These are phyloP conservation scores for Plagodis dolabraria DNA, from an alignment of 2,888 invertebrate genomes.

Conservation along the genomic window DNA sequence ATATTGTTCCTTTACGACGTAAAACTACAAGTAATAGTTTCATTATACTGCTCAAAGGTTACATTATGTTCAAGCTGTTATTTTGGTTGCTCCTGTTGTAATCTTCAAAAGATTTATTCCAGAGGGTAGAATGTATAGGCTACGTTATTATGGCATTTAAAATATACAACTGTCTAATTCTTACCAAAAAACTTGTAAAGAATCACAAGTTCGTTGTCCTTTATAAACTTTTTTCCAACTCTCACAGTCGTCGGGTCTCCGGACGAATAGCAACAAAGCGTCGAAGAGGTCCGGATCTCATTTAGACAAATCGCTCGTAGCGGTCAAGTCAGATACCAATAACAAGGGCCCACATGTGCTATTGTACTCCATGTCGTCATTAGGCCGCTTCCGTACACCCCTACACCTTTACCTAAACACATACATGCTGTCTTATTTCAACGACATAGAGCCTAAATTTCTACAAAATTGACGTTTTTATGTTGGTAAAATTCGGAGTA, in stretches of 20 bases:
- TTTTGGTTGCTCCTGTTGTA: too few relatives aligned
- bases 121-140: too few relatives aligned
- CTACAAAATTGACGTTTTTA: slow-evolving; percentile 35
- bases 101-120: too few relatives aligned
- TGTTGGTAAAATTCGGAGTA: slow-evolving; percentile 47
- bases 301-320: slow-evolving; percentile 84
- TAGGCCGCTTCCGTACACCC: slow-evolving; percentile 76
- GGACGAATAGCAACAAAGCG: slow-evolving; percentile 72
- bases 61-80: too few relatives aligned
- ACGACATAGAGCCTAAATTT: slow-evolving; percentile 48
- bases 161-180: too few relatives aligned
- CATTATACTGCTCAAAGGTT: too few relatives aligned
- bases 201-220: neutral
- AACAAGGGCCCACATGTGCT: slow-evolving; percentile 79
- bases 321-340: slow-evolving; percentile 84
- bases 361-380: slow-evolving; percentile 80
- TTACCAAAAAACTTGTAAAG: too few relatives aligned
- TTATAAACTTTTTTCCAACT: slow-evolving; percentile 13
- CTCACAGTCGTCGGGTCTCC: slow-evolving; percentile 4
- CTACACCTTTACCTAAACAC: slow-evolving; percentile 47
- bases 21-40: too few relatives aligned
- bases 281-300: slow-evolving; percentile 79
- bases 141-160: too few relatives aligned
- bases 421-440: slow-evolving; percentile 46
- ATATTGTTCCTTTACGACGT: slow-evolving; percentile 4